Evolutionary conservation across 2,888 invertebrate genomes (phyloP), one percentile per base, ranked within the genome.

Genomic region (Nephrocerus scutellatus): DNA sequence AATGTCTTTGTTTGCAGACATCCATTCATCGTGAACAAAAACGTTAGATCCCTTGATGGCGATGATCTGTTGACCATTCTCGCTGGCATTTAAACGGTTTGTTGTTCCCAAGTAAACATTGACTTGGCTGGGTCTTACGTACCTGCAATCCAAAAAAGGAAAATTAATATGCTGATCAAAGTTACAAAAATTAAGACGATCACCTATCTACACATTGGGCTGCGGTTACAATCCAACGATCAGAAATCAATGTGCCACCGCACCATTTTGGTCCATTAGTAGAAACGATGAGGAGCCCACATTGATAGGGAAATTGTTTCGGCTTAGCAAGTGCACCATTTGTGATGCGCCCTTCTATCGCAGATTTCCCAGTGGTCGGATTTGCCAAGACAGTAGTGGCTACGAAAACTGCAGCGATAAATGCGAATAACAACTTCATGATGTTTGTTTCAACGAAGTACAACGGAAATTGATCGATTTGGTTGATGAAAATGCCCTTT

Each of bases 11-110:
- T 42, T 56, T 3, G 44, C 20, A 1, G 59, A 12, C 14, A 59
- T 49, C 62, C 66, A 70, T 0, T 55, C 20, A 38, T 66, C 62
- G 47, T 72, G 72, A 5, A 70, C 61, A 21, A 59, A 53, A 6
- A 62, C 50, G 29, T 55, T 38, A 16, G 38, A 42, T 0, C 31
- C 41, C 16, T 46, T 33, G 2, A 58, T 52, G 26, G 50, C 51
- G 23, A 63, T 28, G 3, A 52, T 53, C 41, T 57, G 53, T 32
- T 60, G 59, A 4, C 54, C 54, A 1, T 15, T 29, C 44, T 62
- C 63, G 1, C 24, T 25, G 5, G 28, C 23, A 19, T 62, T 24
- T 4, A 55, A 50, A 10, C 56, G 57, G 42, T 62, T 50, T 19
- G 48, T 55, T 19, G 62, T 50, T n/a, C 59, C 59, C 46, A 59